A percentile compares a stretch with the other conserved stretches of the same genome.
Conservation (phyloP, 2,113 vertebrate species). For the Amphiprion ocellaris region DNA sequence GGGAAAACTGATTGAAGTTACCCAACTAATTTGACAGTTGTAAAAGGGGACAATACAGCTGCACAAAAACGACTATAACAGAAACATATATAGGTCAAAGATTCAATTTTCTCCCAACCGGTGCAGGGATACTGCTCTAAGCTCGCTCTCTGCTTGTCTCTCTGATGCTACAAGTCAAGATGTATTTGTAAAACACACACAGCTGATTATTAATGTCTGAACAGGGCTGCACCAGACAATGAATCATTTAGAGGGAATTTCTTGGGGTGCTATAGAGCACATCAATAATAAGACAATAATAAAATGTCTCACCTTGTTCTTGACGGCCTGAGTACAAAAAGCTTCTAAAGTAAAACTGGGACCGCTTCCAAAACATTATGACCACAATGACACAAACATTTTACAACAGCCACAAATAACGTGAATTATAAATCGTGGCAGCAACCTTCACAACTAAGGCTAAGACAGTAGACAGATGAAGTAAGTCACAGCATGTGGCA, state of each 20-base stretch:
- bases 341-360: slow-evolving; percentile 60
- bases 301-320: slow-evolving; percentile 66
- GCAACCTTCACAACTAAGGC: slow-evolving; percentile 47
- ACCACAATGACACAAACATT: slow-evolving; percentile 59
- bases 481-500: background rate
- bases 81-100: slow-evolving; percentile 55
- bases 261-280: slow-evolving; percentile 56
- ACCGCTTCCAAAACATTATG: slow-evolving; percentile 64
- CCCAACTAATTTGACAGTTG: slow-evolving; percentile 72
- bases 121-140: slow-evolving; percentile 22
- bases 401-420: slow-evolving; percentile 57
- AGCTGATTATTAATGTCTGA: slow-evolving; percentile 65
- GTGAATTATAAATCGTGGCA: slow-evolving; percentile 59
- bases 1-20: slow-evolving; percentile 65
- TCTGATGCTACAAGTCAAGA: slow-evolving; percentile 27
- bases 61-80: slow-evolving; percentile 44
- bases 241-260: slow-evolving; percentile 55
- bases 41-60: slow-evolving; percentile 48
- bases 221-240: slow-evolving; percentile 32
- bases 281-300: slow-evolving; percentile 67
- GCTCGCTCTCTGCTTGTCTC: background rate
- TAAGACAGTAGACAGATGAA: slow-evolving; percentile 2
- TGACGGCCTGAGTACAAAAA: slow-evolving; percentile 46
- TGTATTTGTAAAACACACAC: slow-evolving; percentile 57
- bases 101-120: slow-evolving; percentile 26